Percentiles rank a stretch among this genome's conserved stretches.
These are phyloP conservation scores for Sarcophaga subvicina DNA, from an alignment of 2,888 invertebrate species.

Conservation along the genomic window DNA sequence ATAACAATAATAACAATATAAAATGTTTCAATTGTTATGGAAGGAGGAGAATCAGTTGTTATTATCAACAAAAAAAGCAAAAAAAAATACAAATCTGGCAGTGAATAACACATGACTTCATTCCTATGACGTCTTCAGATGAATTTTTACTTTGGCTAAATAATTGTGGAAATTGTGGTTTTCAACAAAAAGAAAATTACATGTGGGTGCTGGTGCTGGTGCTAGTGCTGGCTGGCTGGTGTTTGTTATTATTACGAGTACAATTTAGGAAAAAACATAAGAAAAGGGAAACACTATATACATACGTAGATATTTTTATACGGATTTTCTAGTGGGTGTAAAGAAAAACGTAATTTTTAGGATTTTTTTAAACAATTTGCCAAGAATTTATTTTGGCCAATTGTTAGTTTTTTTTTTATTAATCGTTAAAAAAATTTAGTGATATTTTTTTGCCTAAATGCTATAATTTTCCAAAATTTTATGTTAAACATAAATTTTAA, in stretches of 20 bases:
- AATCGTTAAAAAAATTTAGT: not conserved
- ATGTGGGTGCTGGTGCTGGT: slow-evolving; percentile 38
- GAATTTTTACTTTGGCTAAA: slow-evolving; percentile 15
- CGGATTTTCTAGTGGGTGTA: slow-evolving; percentile 15
- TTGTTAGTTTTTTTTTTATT: not conserved
- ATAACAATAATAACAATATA: not conserved
- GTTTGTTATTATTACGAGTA: not conserved
- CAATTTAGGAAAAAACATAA: not conserved
- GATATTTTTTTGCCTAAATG: slow-evolving; percentile 12
- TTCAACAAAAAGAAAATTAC: slow-evolving; percentile 4
- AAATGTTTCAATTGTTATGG: slow-evolving; percentile 37
- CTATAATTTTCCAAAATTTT: slow-evolving; percentile 39
- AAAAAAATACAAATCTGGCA: not conserved
- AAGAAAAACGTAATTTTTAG: slow-evolving; percentile 13
- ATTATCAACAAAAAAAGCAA: not conserved
- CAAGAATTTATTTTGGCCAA: not conserved
- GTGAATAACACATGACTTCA: slow-evolving; percentile 39
- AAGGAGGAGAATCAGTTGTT: slow-evolving; percentile 4
- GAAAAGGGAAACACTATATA: no score
- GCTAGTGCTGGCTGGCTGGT: not conserved
- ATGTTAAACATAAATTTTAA: slow-evolving; percentile 41
- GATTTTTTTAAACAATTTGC: not conserved
- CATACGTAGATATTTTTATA: slow-evolving; percentile 4
- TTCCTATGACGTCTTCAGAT: slow-evolving; percentile 51
- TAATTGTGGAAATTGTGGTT: not conserved